phyloP scores from a whole-genome alignment of 2,888 invertebrate genomes.

The Operophtera brumata region DNA sequence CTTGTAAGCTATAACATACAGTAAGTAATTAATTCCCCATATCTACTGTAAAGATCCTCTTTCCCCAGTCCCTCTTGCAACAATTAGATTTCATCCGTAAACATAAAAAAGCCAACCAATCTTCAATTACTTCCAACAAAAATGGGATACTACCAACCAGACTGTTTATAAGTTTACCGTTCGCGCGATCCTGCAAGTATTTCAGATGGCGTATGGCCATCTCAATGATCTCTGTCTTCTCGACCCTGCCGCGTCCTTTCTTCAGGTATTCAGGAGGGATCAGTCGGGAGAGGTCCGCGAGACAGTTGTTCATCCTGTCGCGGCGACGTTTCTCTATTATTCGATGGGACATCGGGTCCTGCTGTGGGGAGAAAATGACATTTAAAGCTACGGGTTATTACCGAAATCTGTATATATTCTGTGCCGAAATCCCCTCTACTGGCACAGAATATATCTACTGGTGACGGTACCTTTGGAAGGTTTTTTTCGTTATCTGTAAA shows the following conservation, averaged over 20 bases:
- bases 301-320: conserved; percentile 98
- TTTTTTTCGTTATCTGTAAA: too few species aligned
- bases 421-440: too few species aligned
- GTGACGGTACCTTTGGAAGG: too few species aligned
- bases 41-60: too few species aligned
- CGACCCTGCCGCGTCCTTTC: conserved; percentile 96
- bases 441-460: too few species aligned
- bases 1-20: too few species aligned
- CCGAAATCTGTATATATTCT: too few species aligned
- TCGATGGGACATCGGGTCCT: conserved; percentile 98
- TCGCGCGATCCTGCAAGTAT: conserved; percentile 87
- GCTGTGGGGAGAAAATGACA: conserved; percentile 66
- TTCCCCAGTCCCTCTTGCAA: too few species aligned
- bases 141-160: conserved; percentile 42
- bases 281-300: conserved; percentile 95
- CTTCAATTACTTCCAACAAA: conserved; percentile 17
- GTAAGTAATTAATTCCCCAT: too few species aligned
- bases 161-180: conserved; percentile 47
- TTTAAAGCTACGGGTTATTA: too few species aligned
- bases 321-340: conserved; percentile 97
- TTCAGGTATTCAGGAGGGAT: conserved; percentile 96
- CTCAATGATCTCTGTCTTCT: conserved; percentile 98
- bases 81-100: too few species aligned
- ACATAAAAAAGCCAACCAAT: too few species aligned
- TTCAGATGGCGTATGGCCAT: conserved; percentile 98